Evolutionary conservation across 1,140 invertebrate species (phyloP).

Genomic region (Bombus superbus): DNA sequence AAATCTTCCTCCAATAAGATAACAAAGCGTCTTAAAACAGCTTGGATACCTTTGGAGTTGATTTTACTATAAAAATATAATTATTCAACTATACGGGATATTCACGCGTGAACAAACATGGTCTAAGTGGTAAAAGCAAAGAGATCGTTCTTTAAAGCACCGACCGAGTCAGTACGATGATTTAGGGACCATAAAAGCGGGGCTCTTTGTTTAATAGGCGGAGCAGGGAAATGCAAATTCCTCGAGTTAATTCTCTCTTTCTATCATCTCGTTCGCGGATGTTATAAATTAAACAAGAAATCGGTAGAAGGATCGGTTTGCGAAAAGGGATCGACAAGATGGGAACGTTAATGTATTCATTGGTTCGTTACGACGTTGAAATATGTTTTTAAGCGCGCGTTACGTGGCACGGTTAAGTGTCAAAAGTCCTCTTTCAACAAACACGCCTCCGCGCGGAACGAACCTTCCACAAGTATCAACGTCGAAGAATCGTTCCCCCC

Average conservation of each 20-base stretch:
- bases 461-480: neutral
- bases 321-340: constrained; percentile 11
- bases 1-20: too few species aligned
- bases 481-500: constrained; percentile 38
- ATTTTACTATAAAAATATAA: neutral
- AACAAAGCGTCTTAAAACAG: too few species aligned
- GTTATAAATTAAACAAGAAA: constrained; percentile 18
- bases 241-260: neutral
- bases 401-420: constrained; percentile 36
- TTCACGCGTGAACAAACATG: neutral
- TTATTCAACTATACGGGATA: neutral
- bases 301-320: constrained; percentile 14
- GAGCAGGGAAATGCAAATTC: constrained; percentile 1
- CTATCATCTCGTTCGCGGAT: neutral
- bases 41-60: neutral
- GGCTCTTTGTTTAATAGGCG: constrained; percentile 2
- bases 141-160: too few species aligned
- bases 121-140: neutral
- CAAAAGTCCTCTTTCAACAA: constrained; percentile 35
- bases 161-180: neutral
- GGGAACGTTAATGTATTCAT: constrained; percentile 43
- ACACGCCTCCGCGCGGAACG: constrained; percentile 28
- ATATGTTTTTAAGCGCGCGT: constrained; percentile 18
- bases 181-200: constrained; percentile 7
- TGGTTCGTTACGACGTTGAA: constrained; percentile 31